Evolutionary conservation across 2,797 vertebrate species (phyloP), one percentile per base, ranked within the genome.

Genomic region (Acanthopagrus latus): DNA sequence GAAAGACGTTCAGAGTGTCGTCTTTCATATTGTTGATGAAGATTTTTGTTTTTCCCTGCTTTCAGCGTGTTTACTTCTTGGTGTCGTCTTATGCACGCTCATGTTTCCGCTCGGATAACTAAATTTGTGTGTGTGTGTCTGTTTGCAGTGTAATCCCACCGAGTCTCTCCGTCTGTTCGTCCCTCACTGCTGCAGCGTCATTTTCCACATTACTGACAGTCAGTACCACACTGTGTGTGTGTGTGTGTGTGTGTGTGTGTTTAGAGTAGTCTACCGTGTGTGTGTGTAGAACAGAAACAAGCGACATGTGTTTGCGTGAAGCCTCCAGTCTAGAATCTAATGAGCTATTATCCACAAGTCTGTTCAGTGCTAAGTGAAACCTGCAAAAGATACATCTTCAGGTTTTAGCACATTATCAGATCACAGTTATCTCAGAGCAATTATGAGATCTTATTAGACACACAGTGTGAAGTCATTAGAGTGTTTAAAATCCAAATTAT

Each of bases 141-240:
- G 71, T 88, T 92, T 83, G 70, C 88, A 99, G 98, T 99, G 98
- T 92, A 97, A 96, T 85, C 97, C 98, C 0, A 96, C 97, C 80
- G 97, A 98, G 83, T 96, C 97, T 83, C 93, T 99, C 91, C 97
- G 95, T 91, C 95, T 97, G 58, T 99, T 99, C 94, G 95, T 99
- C 79, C 97, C 97, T 44, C 97, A 97, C 82, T 99, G 98, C 95
- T 99, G 97, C 94, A 95, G 80, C 20, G 93, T 97, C 90, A 97
- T 99, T 93, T 94, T 95, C 87, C 96, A 97, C 86, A 96, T 99
- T 81, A 98, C 97, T 81, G 95, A 95, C 94, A 98, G 98, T 99
- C 96, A 96, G 98, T 97, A 89, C 71, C 81, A 86, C 71, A n/a
- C 73, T 69, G 20, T 78, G 54, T 71, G 2, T 81, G 60, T 43